Conservation (phyloP, 2,888 invertebrate genomes). For the Megamerina dolium region DNA sequence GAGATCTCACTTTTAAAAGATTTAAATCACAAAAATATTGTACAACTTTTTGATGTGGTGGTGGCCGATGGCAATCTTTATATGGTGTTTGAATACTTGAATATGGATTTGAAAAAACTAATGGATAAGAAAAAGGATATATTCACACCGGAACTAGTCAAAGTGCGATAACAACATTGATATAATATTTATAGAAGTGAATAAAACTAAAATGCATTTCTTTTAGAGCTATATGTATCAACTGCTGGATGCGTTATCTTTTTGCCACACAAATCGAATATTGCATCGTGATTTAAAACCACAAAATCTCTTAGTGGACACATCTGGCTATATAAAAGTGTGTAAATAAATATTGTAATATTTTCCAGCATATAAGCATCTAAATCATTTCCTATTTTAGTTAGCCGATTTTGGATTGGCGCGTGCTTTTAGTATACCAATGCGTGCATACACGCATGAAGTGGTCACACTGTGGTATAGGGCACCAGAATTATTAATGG, state of each 20-base stretch:
- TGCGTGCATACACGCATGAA: conserved; percentile 91
- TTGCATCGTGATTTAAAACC: conserved; percentile 93
- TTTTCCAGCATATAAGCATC: background rate
- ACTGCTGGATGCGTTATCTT: conserved; percentile 78
- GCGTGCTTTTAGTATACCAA: conserved; percentile 84
- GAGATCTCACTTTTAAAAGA: conserved; percentile 92
- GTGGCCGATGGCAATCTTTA: conserved; percentile 79
- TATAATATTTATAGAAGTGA: no score
- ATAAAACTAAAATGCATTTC: no score
- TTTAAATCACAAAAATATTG: conserved; percentile 83
- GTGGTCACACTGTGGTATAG: conserved; percentile 97
- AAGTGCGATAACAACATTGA: conserved; percentile 56
- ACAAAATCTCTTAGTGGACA: conserved; percentile 88
- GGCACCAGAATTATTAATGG: conserved; percentile 91
- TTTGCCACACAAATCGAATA: conserved; percentile 84
- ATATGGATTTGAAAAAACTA: conserved; percentile 87
- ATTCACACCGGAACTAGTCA: conserved; percentile 59
- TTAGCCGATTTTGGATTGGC: conserved; percentile 93
- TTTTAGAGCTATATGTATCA: conserved; percentile 75
- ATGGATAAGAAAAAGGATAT: conserved; percentile 66
- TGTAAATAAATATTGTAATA: background rate
- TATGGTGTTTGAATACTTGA: conserved; percentile 89
- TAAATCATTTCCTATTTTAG: conserved; percentile 20
- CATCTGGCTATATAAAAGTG: conserved; percentile 74
- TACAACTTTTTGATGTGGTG: conserved; percentile 84